Conservation (phyloP, 2,113 vertebrate genomes). For the Cebidichthys violaceus region DNA sequence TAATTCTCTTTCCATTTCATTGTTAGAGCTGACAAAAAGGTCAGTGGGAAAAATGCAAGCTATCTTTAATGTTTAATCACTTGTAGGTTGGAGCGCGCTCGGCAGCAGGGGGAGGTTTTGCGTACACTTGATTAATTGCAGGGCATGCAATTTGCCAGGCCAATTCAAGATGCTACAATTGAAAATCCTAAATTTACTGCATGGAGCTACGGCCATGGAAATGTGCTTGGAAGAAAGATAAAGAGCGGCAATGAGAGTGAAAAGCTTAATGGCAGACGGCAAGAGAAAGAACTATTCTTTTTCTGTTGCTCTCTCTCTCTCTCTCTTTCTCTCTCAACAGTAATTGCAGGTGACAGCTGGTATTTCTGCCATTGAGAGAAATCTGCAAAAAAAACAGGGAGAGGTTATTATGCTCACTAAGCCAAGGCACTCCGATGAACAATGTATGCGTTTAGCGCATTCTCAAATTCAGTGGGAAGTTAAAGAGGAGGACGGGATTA, state of each 20-base stretch:
- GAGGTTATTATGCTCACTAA: slow-evolving; percentile 70
- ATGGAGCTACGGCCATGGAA: slow-evolving; percentile 20
- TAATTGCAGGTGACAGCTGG: slow-evolving; percentile 78
- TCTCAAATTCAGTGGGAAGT: slow-evolving; percentile 63
- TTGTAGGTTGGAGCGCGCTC: slow-evolving; percentile 29
- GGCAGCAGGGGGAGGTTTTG: slow-evolving; percentile 41
- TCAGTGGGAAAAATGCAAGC: slow-evolving; percentile 32
- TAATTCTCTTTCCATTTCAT: slow-evolving; percentile 69
- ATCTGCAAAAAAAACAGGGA: slow-evolving; percentile 42
- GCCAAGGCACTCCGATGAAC: slow-evolving; percentile 69
- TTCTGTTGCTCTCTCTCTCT: slow-evolving; percentile 15
- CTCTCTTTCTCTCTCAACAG: slow-evolving; percentile 26
- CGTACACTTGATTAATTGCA: slow-evolving; percentile 77
- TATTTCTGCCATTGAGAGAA: slow-evolving; percentile 65
- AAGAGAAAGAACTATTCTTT: slow-evolving; percentile 43
- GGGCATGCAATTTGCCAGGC: slow-evolving; percentile 48
- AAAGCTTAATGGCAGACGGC: slow-evolving; percentile 55
- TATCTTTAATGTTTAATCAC: slow-evolving; percentile 78
- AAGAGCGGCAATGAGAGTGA: slow-evolving; percentile 54
- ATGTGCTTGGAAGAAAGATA: slow-evolving; percentile 57
- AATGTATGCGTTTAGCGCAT: slow-evolving; percentile 71
- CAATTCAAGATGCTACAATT: slow-evolving; percentile 58
- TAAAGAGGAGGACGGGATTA: slow-evolving; percentile 58
- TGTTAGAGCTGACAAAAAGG: slow-evolving; percentile 72
- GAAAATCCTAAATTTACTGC: slow-evolving; percentile 57